These are phyloP conservation scores for Onychostruthus taczanowskii DNA, from an alignment of 2,113 vertebrate genomes.

Conservation along the genomic window DNA sequence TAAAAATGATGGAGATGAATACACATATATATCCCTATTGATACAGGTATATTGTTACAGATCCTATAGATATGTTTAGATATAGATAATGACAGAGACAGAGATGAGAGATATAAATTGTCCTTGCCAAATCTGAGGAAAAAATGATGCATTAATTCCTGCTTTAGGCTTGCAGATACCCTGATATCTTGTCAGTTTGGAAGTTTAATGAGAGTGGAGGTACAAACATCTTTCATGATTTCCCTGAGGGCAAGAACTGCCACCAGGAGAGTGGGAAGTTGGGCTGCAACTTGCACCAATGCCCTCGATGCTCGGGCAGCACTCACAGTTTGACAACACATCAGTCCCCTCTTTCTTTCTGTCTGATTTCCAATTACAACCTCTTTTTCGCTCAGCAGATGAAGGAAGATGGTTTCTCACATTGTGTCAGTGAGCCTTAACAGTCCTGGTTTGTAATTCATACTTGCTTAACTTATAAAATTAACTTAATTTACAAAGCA, in stretches of 20 bases:
- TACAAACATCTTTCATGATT: neutral
- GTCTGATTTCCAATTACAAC: neutral
- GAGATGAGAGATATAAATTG: neutral
- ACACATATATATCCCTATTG: neutral
- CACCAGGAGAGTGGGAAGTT: neutral
- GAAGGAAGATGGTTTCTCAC: neutral
- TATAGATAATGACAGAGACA: neutral
- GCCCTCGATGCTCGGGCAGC: rapidly evolving
- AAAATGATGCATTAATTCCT: neutral
- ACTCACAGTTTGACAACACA: neutral
- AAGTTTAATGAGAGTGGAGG: neutral
- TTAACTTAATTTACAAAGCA: neutral
- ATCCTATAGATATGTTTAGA: neutral
- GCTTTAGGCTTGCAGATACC: neutral
- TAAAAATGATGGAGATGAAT: neutral
- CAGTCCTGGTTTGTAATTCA: neutral
- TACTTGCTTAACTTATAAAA: neutral
- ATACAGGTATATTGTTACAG: neutral
- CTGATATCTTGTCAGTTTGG: neutral
- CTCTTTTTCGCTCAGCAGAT: neutral
- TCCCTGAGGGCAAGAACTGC: neutral
- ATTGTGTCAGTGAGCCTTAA: neutral
- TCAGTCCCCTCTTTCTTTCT: neutral
- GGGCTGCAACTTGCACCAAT: neutral
- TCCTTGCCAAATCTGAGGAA: neutral